Evolutionary conservation across 2,797 vertebrate genomes (phyloP).

Genomic region (Tokudaia tokunoshimensis): DNA sequence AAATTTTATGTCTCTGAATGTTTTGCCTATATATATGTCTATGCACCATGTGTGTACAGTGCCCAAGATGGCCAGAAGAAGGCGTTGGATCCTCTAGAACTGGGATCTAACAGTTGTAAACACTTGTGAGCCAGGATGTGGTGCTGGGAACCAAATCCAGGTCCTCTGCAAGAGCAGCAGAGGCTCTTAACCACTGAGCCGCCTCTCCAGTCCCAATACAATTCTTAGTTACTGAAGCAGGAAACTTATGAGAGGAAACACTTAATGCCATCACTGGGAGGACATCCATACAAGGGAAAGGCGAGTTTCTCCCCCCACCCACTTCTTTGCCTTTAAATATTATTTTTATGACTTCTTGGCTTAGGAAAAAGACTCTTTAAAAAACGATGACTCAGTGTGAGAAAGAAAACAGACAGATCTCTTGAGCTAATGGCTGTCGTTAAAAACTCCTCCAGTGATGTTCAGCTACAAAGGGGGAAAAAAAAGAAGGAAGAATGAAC

Average conservation of each 20-base stretch:
- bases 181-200: background rate
- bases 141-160: background rate
- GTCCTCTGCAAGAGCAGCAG: background rate
- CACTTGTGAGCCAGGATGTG: background rate
- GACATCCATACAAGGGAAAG: background rate
- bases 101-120: background rate
- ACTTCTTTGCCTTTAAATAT: constrained; percentile 84
- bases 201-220: background rate
- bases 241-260: constrained; percentile 3
- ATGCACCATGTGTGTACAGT: background rate
- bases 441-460: constrained; percentile 87
- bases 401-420: constrained; percentile 89
- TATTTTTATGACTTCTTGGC: constrained; percentile 87
- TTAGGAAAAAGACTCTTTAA: constrained; percentile 84
- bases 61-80: background rate
- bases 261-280: background rate
- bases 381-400: constrained; percentile 88
- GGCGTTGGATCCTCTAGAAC: background rate
- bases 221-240: background rate
- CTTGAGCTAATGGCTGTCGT: constrained; percentile 90
- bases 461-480: constrained; percentile 75
- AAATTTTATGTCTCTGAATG: background rate
- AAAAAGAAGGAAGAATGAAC: constrained; percentile 87
- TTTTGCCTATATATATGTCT: background rate
- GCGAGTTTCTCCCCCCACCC: background rate